These are phyloP conservation scores for Hyperoplus lanceolatus DNA, from an alignment of 2,797 vertebrate genomes.

Conservation along the genomic window DNA sequence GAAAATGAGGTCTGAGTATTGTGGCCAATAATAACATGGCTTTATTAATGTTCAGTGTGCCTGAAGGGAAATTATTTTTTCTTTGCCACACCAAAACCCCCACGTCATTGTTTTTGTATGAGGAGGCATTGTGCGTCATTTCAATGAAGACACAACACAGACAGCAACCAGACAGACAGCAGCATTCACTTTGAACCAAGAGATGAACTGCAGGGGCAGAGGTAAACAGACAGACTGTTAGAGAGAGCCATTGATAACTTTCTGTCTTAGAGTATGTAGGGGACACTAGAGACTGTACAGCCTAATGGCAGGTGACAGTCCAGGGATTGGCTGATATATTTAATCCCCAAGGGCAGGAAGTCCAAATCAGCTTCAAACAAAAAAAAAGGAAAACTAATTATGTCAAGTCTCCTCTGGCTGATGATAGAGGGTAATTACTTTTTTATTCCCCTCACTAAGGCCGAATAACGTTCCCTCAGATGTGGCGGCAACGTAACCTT, in stretches of 20 bases:
- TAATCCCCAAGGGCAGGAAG: slow-evolving; percentile 80
- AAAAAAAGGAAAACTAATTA: slow-evolving; percentile 81
- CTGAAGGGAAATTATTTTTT: slow-evolving; percentile 44
- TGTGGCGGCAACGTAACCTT: slow-evolving; percentile 85
- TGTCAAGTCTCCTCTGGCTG: slow-evolving; percentile 84
- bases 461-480: slow-evolving; percentile 77
- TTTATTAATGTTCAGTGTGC: slow-evolving; percentile 59
- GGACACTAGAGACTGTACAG: slow-evolving; percentile 36
- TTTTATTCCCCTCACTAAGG: slow-evolving; percentile 81
- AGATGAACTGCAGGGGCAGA: slow-evolving; percentile 36
- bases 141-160: slow-evolving; percentile 31
- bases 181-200: slow-evolving; percentile 6
- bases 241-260: slow-evolving; percentile 25
- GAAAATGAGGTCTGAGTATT: slow-evolving; percentile 57
- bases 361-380: slow-evolving; percentile 76
- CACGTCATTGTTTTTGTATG: slow-evolving; percentile 5
- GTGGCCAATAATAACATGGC: slow-evolving; percentile 50
- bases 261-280: slow-evolving; percentile 41
- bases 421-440: slow-evolving; percentile 89
- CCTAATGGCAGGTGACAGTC: slow-evolving; percentile 41
- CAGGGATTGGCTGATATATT: slow-evolving; percentile 71
- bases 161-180: slow-evolving; percentile 1
- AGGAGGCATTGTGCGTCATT: slow-evolving; percentile 13
- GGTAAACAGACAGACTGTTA: slow-evolving; percentile 42
- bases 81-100: slow-evolving; percentile 1